Percentiles rank a stretch among this genome's conserved stretches.
Evolutionary conservation across 2,113 vertebrate genomes (phyloP).

Genomic region (Falco punctatus): DNA sequence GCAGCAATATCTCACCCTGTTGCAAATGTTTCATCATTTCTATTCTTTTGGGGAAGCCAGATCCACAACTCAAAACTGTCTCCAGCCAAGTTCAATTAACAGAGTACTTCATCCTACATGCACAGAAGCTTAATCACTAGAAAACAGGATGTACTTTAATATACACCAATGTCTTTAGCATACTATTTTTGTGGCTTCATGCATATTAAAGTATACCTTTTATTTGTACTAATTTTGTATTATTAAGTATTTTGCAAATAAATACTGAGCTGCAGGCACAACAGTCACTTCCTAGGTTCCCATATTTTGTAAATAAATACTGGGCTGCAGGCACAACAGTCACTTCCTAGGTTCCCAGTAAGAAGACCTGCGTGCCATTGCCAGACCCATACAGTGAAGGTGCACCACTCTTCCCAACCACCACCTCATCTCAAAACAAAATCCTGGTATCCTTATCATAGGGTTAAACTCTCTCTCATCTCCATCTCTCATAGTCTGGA

Average conservation of each 20-base stretch:
- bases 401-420: background rate
- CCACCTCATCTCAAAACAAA: background rate
- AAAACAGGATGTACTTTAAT: background rate
- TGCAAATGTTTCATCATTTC: background rate
- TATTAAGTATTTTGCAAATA: slow-evolving; percentile 8
- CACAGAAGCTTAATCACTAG: background rate
- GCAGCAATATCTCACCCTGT: background rate
- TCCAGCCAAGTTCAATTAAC: background rate
- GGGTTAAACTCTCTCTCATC: background rate
- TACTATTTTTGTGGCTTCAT: background rate
- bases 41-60: background rate
- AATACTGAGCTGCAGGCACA: background rate
- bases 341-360: background rate
- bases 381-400: background rate
- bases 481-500: background rate
- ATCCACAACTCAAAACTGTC: background rate
- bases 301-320: slow-evolving; percentile 3
- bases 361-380: background rate
- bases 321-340: background rate
- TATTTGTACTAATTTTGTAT: background rate
- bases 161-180: background rate
- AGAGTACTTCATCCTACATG: background rate
- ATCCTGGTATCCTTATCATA: background rate
- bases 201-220: background rate
- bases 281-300: background rate